Evolutionary conservation across 2,888 invertebrate genomes (phyloP).

Genomic region (Erebia epiphron): DNA sequence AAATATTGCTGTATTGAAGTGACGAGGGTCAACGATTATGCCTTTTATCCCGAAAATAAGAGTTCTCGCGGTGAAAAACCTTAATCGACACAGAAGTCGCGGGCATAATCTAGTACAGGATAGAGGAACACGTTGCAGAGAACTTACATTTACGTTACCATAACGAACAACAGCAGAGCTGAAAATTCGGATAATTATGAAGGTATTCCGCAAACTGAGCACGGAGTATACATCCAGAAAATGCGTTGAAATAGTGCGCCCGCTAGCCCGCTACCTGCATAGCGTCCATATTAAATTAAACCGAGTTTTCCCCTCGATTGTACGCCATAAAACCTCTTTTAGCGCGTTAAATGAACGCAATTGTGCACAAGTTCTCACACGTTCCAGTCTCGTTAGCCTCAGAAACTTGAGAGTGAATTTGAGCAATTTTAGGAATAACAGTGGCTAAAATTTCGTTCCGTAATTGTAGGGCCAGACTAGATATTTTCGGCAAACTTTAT

Average conservation of each 20-base stretch:
- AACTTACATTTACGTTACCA: not conserved
- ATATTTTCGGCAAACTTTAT: too few relatives aligned
- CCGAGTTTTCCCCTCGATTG: slow-evolving; percentile 37
- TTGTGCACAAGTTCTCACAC: slow-evolving; percentile 33
- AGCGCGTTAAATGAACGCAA: slow-evolving; percentile 37
- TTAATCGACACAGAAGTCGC: too few relatives aligned
- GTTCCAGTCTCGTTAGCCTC: slow-evolving; percentile 35
- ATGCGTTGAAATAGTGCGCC: too few relatives aligned
- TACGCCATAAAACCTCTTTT: slow-evolving; percentile 38
- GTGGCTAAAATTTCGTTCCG: too few relatives aligned
- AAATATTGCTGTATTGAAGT: too few relatives aligned
- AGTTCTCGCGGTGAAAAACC: too few relatives aligned
- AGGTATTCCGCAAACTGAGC: slow-evolving; percentile 18
- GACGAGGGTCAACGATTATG: too few relatives aligned
- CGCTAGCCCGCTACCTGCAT: slow-evolving; percentile 22
- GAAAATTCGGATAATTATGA: slow-evolving; percentile 19
- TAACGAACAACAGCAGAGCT: not conserved
- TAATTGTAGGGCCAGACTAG: too few relatives aligned
- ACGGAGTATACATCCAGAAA: slow-evolving; percentile 7
- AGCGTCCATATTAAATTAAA: slow-evolving; percentile 37
- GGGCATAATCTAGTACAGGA: too few relatives aligned
- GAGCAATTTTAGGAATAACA: slow-evolving; percentile 11
- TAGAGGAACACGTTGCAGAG: too few relatives aligned
- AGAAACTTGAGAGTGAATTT: slow-evolving; percentile 31
- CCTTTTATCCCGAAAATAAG: too few relatives aligned